Percentiles rank a stretch among this genome's conserved stretches.
phyloP scores from a whole-genome alignment of 2,113 vertebrate genomes.

The chimpanzee (Pan troglodytes) region DNA sequence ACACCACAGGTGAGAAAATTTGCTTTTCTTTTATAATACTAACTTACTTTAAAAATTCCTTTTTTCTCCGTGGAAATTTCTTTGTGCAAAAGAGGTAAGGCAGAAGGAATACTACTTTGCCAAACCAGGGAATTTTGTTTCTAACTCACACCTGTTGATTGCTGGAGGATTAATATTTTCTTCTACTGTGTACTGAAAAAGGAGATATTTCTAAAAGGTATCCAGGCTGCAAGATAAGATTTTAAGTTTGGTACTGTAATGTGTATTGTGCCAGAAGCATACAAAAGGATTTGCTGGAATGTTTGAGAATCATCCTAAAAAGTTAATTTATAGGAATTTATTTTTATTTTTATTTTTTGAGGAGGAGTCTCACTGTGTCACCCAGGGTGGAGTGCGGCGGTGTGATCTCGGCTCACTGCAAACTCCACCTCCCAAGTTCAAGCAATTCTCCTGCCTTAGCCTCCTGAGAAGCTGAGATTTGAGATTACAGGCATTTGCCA shows the following conservation, averaged over 20 bases:
- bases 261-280: background rate
- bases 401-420: too few relatives aligned
- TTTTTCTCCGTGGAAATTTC: background rate
- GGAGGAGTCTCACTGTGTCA: too few relatives aligned
- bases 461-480: too few relatives aligned
- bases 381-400: too few relatives aligned
- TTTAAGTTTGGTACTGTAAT: background rate
- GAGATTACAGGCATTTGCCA: too few relatives aligned
- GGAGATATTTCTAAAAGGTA: background rate
- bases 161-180: background rate
- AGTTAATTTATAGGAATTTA: background rate
- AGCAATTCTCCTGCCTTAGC: too few relatives aligned
- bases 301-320: background rate
- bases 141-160: background rate
- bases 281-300: background rate
- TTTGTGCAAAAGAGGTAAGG: background rate
- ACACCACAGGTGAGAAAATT: slow-evolving; percentile 92
- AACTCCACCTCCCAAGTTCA: too few relatives aligned
- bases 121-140: background rate
- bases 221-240: background rate
- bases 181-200: background rate
- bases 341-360: too few relatives aligned
- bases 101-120: background rate
- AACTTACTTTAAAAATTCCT: background rate
- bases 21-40: background rate